phyloP scores from a whole-genome alignment of 2,113 vertebrate genomes.

The Vidua chalybeata region DNA sequence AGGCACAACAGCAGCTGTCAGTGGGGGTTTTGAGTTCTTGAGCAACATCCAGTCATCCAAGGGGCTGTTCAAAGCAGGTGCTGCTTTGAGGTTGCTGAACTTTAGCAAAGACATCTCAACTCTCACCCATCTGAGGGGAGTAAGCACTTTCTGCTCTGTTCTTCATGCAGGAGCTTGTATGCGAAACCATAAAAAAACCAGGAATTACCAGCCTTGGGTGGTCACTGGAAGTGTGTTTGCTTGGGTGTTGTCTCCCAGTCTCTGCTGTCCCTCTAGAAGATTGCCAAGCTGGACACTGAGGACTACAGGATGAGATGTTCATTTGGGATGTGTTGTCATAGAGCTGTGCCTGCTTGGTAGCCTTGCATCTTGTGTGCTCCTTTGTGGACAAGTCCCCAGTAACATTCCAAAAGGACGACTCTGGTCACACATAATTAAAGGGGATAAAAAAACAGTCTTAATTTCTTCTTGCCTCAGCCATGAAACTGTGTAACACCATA shows the following conservation, averaged over 20 bases:
- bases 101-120: neutral
- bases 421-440: neutral
- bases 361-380: neutral
- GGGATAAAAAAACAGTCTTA: neutral
- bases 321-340: neutral
- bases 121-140: neutral
- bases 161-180: neutral
- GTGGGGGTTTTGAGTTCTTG: neutral
- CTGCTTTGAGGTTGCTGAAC: neutral
- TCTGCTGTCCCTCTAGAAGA: neutral
- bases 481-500: accelerated
- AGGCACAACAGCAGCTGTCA: neutral
- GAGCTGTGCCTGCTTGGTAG: neutral
- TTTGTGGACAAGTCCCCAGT: neutral
- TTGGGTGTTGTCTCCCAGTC: neutral
- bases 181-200: neutral
- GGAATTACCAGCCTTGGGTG: neutral
- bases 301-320: neutral
- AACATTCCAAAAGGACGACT: neutral
- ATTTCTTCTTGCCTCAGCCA: neutral
- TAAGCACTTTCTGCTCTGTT: neutral
- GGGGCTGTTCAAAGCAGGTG: neutral
- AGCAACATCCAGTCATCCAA: neutral
- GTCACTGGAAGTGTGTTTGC: neutral
- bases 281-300: neutral